Base-by-base conservation (phyloP, 2,797 vertebrate genomes). In the Odontamblyopus lacepedii region DNA sequence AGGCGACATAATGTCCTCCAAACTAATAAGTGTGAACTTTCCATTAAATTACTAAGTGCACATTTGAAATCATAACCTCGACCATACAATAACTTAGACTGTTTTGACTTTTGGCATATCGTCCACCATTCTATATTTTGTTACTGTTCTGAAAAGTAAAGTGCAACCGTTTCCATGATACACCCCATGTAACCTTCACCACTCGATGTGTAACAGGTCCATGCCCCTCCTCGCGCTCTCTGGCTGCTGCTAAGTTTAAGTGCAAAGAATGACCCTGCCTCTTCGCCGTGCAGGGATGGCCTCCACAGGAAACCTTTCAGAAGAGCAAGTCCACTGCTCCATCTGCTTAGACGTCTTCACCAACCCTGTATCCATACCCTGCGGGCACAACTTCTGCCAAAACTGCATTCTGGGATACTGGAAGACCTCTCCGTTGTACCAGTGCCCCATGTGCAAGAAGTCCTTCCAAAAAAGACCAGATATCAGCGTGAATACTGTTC, bases 361-460 rank as follows among this genome's bases (percentile, higher is more conserved):
- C 78, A 93, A 94, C 75, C 94, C 94, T 0, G 94, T 95, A 0
- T 95, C 94, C 56, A 94, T 95, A 79, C 92, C 94, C 60, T 95
- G 94, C 1, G 94, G 94, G 64, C 94, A 95, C 87, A 95, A 94
- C 85, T 95, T 95, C 85, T 95, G 94, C 88, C 92, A 94, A 83
- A 66, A 75, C 75, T 95, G 94, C 83, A 95, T 95, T 11, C 77
- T 94, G 69, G 90, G 92, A 83, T 95, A 95, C 90, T 95, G 94
- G 94, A 91, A 88, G 64, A 91, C 85, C 74, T 91, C 92, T 57
- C 81, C 85, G 1, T 50, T 93, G 60, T 93, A 89, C 76, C 94
- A 93, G 88, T 95, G 94, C 64, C 94, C 94, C 2, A 95, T 95
- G 90, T 95, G 94, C 72, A 95, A 95, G 86, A 95, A 95, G 90